Evolutionary conservation across 2,113 vertebrate genomes (phyloP), one percentile per base, ranked within the genome.

Genomic region (Rhinolophus sinicus): DNA sequence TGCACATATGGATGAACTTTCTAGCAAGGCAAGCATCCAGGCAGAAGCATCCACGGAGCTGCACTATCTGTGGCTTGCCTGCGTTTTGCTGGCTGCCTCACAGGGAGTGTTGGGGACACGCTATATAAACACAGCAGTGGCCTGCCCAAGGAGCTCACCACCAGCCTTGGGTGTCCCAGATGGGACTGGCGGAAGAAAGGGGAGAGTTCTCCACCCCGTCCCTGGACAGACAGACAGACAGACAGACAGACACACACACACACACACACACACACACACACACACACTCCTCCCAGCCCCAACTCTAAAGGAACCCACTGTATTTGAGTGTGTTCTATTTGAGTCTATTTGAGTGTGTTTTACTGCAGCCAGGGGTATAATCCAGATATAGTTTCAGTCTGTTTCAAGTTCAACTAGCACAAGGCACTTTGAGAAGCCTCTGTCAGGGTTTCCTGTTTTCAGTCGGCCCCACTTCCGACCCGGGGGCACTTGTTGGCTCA

Each of bases 391-490:
- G 30, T 11, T 18, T 5, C 35, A 7, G 50, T 14, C 40, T 24
- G 19, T 54, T 52, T 95, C 94, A 77, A 88, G 87, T 35, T 69
- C 86, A 62, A 28, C 54, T 2, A 26, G 54, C 10, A 11, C 0
- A 16, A 33, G 67, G 77, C 40, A 26, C 82, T 33, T 22, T 2
- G 33, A 52, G 65, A 67, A 19, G 35, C 40, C n/a, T 44, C 38
- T 52, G 69, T 15, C 14, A 0, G 3, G 9, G 69, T 30, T 97
- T 97, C 96, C 97, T 96, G 97, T 95, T 90, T 95, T 80, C 28
- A 8, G 58, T 24, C 76, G 15, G 92, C 72, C 76, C 67, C 24
- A 73, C 95, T 97, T 94, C 95, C 65, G 10, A 60, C 65, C 33
- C 0, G 8, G 83, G 69, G 19, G 69, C 47, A 1, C 12, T 22